A percentile compares a stretch with the other conserved stretches of the same genome.
Evolutionary conservation across 2,113 vertebrate species (phyloP).

Genomic region (Eupsittula cactorum): DNA sequence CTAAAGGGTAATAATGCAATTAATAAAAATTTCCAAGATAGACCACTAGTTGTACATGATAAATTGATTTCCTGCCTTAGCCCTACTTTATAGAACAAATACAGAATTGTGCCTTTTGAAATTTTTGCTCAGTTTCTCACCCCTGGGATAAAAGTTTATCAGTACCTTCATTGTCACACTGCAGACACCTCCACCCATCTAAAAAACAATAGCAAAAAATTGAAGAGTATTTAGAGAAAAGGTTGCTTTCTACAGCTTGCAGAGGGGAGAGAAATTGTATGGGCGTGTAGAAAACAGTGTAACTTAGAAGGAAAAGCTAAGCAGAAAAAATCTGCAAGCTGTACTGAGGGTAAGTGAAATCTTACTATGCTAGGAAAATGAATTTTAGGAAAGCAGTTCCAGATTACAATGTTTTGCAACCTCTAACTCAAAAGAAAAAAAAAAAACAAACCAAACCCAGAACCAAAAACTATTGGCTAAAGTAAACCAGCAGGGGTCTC

Average conservation of each 20-base stretch:
- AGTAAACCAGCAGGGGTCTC: neutral
- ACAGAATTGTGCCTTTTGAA: neutral
- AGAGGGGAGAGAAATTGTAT: neutral
- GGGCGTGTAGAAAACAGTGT: fast-evolving
- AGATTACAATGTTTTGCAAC: neutral
- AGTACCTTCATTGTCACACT: neutral
- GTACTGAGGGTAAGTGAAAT: neutral
- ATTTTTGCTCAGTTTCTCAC: neutral
- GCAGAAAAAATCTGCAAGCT: neutral
- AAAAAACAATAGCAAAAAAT: neutral
- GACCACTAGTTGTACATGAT: neutral
- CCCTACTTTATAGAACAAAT: neutral
- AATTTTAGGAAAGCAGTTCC: neutral
- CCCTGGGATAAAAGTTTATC: fast-evolving
- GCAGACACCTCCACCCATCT: neutral
- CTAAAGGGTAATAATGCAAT: neutral
- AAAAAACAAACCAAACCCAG: too few species aligned
- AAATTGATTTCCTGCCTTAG: neutral
- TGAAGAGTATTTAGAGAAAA: neutral
- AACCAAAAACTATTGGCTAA: neutral
- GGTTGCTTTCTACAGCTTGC: fast-evolving
- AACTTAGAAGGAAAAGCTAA: neutral
- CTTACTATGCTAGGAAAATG: neutral
- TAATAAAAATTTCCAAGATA: neutral
- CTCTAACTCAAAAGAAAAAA: neutral